Conservation (phyloP, 1,140 invertebrate species). For the Planococcus citri region DNA sequence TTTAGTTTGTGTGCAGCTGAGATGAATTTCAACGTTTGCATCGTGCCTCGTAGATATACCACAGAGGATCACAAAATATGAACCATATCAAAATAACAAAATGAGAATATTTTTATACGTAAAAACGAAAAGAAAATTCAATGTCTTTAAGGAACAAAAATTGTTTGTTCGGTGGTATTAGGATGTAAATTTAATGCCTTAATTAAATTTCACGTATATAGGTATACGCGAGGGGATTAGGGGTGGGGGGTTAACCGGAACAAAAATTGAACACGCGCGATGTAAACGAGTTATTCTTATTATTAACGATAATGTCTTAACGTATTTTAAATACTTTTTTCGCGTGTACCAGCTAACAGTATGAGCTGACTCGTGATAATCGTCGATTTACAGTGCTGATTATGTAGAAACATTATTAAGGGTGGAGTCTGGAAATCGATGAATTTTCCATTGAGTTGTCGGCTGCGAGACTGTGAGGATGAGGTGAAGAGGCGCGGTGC, state of each 20-base stretch:
- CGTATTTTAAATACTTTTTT: slow-evolving; percentile 9
- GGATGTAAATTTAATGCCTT: too few species aligned
- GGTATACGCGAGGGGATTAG: too few species aligned
- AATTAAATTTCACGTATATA: not conserved
- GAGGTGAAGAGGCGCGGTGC: not conserved
- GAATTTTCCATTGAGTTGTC: too few species aligned
- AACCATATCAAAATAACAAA: not conserved
- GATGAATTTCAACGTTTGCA: slow-evolving; percentile 5
- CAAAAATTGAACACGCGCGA: too few species aligned
- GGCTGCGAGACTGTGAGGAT: too few species aligned
- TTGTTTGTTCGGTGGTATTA: too few species aligned
- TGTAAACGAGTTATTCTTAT: too few species aligned
- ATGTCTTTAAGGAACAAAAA: too few species aligned
- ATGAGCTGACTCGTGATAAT: not conserved
- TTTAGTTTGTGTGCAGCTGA: not conserved
- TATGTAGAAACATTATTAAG: not conserved
- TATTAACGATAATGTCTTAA: not conserved
- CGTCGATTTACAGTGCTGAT: not conserved
- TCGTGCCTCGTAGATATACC: not conserved
- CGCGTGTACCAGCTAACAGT: not conserved
- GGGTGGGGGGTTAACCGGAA: too few species aligned
- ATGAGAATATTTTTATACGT: too few species aligned
- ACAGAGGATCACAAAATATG: not conserved
- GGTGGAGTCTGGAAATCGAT: slow-evolving; percentile 12
- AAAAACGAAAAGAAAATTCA: too few species aligned